phyloP scores from a whole-genome alignment of 2,113 vertebrate species.

The Lophura nycthemera region DNA sequence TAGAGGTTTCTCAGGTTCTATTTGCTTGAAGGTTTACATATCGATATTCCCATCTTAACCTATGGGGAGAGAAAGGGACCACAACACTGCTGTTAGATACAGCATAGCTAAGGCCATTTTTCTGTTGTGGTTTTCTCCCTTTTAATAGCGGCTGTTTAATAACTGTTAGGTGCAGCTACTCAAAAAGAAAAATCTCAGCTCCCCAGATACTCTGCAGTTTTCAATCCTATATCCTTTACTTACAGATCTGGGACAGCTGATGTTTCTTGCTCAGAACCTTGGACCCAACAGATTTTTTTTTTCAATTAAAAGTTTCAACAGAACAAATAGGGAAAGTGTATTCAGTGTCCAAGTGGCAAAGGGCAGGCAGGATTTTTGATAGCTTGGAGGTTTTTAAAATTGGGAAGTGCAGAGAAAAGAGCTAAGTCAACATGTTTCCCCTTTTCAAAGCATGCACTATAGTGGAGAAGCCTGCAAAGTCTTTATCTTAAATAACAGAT shows the following conservation, averaged over 20 bases:
- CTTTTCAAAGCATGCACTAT: accelerated
- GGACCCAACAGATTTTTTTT: not conserved
- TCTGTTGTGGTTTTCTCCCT: not conserved
- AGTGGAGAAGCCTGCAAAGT: not conserved
- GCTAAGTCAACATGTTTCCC: accelerated
- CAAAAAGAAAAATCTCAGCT: not conserved
- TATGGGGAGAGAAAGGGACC: not conserved
- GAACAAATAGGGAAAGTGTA: not conserved
- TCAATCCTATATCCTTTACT: not conserved
- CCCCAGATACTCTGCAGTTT: not conserved
- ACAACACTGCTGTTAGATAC: accelerated
- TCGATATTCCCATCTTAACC: not conserved
- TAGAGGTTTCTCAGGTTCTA: not conserved
- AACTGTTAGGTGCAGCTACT: not conserved
- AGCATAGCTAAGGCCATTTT: not conserved
- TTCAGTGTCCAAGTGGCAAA: not conserved
- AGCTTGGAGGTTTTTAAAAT: not conserved
- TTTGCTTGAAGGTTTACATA: not conserved
- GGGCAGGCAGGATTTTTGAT: not conserved
- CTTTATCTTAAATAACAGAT: not conserved
- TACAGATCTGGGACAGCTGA: not conserved
- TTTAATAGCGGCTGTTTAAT: not conserved
- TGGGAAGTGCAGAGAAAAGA: not conserved
- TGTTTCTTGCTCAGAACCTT: not conserved
- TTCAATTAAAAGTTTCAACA: not conserved